Evolutionary conservation across 2,888 invertebrate genomes (phyloP), one percentile per base, ranked within the genome.

Genomic region (Drosophila meridionalis): DNA sequence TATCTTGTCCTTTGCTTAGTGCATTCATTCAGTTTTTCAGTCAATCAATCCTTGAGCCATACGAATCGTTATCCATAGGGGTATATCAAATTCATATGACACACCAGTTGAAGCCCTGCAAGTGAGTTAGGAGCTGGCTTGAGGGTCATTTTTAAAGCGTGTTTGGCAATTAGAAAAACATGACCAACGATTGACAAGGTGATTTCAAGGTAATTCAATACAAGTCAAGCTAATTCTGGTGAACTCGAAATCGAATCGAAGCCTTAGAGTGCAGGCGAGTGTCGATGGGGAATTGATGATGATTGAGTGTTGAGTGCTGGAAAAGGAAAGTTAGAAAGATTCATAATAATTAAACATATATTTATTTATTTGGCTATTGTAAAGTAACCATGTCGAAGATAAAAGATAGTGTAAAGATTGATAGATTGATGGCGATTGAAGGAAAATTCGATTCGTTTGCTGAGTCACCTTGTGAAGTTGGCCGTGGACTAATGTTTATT

Each of bases 101-200:
- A 88, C 88, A 76, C 67, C 61, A 47, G 58, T 32, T 58, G 83
- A 88, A 88, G 78, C 74, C 84, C 59, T 68, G 78, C 14, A 76
- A 83, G 61, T 73, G 57, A 52, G 34, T 32, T 32, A n/a, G 38
- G 26, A 32, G 11, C 4, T 2, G 34, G 14, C 26, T 59, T 32
- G 42, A n/a, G 55, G 60, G 58, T 55, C 43, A 45, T 12, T 68
- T 68, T 68, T 53, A 72, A 68, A 63, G 50, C 20, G 70, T 6
- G 75, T 6, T 38, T 4, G 56, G 75, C 85, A 85, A 89, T 85
- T 89, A 87, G 69, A 72, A 87, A 82, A 85, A 85, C 85, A 85
- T 85, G 89, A 82, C 76, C 85, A 82, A 55, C 85, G 82, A 85
- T 89, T 87, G 85, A 82, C 69, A 73, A 76, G 74, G 70, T 65